Evolutionary conservation across 2,797 vertebrate genomes (phyloP), one percentile per base, ranked within the genome.

Genomic region (Hippocampus kuda): DNA sequence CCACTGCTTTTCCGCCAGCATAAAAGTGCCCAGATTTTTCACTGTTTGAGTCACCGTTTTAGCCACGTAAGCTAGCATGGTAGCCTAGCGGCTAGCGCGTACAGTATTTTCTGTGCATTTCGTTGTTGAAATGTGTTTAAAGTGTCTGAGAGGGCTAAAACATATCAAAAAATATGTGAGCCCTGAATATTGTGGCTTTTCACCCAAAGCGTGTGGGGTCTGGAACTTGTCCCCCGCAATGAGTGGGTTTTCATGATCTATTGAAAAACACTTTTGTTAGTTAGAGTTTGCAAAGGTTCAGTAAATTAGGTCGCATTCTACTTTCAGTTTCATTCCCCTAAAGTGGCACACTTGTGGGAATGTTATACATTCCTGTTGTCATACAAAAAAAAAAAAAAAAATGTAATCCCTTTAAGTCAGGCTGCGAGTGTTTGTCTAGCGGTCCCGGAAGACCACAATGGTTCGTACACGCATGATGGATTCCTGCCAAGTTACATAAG

Each of bases 401-500:
- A 69, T 44, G 5, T 59, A 65, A 51, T 72, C 72, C 70, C 73
- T 66, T 66, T 67, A 61, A 54, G 77, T 76, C 68, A 76, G 68
- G 72, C 26, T 30, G 53, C 53, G 72, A 66, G 66, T 81, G 75
- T 87, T 87, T 89, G 87, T 85, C 84, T 82, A 80, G 76, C 15
- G 72, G 70, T 71, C 81, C 70, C 66, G 0, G 48, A 80, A 75
- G 79, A 74, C 75, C 77, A 72, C 73, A 68, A 10, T 4, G 62
- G 72, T 79, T 77, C 72, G 60, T 76, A 70, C 79, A 87, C 83
- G 83, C 83, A 78, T 85, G 81, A 87, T 84, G 79, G 80, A 87
- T 89, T 81, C 78, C 72, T 70, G 87, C 78, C 80, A 81, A 80
- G 72, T 84, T 80, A 81, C 79, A 87, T 84, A 83, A 83, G 81